Base-by-base conservation (phyloP, 2,797 vertebrate genomes). In the Salarias fasciatus region DNA sequence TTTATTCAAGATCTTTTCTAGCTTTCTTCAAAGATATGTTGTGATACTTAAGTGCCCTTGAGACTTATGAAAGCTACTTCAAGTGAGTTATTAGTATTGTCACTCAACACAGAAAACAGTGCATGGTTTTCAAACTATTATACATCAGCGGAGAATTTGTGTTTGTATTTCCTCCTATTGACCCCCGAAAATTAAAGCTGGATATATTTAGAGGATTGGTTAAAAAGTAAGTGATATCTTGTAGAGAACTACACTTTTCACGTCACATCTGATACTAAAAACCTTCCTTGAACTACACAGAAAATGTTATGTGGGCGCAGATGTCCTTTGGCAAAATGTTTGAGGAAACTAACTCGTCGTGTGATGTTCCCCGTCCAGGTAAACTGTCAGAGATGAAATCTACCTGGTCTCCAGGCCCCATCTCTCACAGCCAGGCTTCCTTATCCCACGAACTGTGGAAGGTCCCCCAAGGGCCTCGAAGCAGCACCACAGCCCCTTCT, bases 371-470 rank as follows among this genome's bases (percentile, higher is more conserved):
- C 56, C 28, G 1, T 76, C 13, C 81, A 99, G 97, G 96, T 82
- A 99, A 98, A 93, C 82, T 98, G 73, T 95, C 96, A 50, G 96
- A 98, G 85, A 95, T 97, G 87, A 98, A 99, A 84, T 97, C 97
- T 64, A 95, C 95, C 9, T 99, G 97, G 97, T 97, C 97, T 45
- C 94, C 94, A n/a, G 95, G 96, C 62, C 94, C 97, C 11, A 95
- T 96, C 85, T 93, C 96, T 75, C 97, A 98, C 92, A 94, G 92
- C 7, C 97, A 97, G 92, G 94, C 92, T 74, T 96, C 97, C 69
- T 89, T 99, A 63, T 97, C 97, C 64, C 97, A 99, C 0, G 97
- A 99, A 83, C 93, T 99, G 70, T 99, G 97, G 97, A 99, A 99
- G 91, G 97, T 98, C 64, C 92, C 93, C 13, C 93, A 93, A 69